Evolutionary conservation across 2,797 vertebrate species (phyloP), one percentile per base, ranked within the genome.

Genomic region (Cyprinodon diabolis): DNA sequence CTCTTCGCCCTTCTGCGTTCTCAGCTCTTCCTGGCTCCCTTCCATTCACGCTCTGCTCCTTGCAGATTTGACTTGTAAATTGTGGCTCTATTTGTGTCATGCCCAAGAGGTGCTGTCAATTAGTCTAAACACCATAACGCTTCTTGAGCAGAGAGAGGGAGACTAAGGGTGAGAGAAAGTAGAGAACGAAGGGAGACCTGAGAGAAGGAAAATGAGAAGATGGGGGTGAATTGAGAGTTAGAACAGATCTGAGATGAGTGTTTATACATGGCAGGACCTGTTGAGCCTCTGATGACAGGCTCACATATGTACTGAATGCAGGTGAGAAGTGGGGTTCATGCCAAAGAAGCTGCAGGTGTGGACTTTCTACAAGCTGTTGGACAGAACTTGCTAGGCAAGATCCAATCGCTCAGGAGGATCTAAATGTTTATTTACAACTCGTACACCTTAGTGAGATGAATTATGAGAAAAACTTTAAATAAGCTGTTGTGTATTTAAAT

Each of bases 21-120:
- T 3, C 76, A 72, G 82, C 83, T 76, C 76, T 75, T 82, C 75
- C 63, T 81, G 83, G 55, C 81, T 77, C 56, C 75, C 76, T 63
- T 74, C 78, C 77, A 77, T 86, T 88, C 76, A 82, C 40, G 40
- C 83, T 69, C 69, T 1, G 49, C 79, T 84, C 81, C 83, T 74
- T 77, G 74, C 75, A 82, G 84, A 90, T 93, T 92, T 92, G 92
- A 91, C 91, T 93, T 93, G 87, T 92, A 93, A 92, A 94, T 93
- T 83, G 79, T 74, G 68, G 71, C 86, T 88, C 87, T 90, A 91
- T 93, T 91, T 93, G 84, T 92, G 89, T 91, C 86, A 84, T 91
- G 90, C 89, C 90, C 84, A 87, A 84, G 84, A 91, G 89, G 79
- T 79, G 81, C 87, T 91, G 88, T 92, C 90, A 92, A 91, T 93